These are phyloP conservation scores for Pandemis cinnamomeana DNA, from an alignment of 2,888 invertebrate species.

Conservation along the genomic window DNA sequence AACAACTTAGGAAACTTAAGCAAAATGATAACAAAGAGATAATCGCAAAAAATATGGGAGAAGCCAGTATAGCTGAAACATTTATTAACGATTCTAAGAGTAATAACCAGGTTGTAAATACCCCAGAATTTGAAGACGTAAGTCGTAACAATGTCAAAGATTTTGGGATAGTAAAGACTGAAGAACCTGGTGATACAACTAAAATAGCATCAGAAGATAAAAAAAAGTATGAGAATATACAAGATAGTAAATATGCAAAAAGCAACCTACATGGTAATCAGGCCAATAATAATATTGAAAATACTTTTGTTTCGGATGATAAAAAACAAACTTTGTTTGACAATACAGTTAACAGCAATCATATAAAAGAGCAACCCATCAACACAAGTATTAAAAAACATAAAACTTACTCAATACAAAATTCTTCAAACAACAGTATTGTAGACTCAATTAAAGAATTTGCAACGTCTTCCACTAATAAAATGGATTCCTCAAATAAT, in stretches of 20 bases:
- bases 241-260: not conserved
- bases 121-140: not conserved
- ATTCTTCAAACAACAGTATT: not conserved
- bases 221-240: not conserved
- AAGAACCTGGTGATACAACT: not conserved
- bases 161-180: not conserved
- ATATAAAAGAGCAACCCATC: not conserved
- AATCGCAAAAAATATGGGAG: not conserved
- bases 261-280: too few relatives aligned
- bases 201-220: not conserved
- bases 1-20: not conserved
- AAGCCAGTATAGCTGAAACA: not conserved
- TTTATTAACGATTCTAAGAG: not conserved
- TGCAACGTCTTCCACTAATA: conserved; percentile 17
- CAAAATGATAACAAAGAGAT: not conserved
- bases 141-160: not conserved
- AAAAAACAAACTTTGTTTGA: not conserved
- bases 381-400: not conserved
- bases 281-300: not conserved
- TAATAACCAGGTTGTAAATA: not conserved
- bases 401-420: not conserved
- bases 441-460: conserved; percentile 18
- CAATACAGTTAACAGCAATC: not conserved
- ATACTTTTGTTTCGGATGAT: not conserved
- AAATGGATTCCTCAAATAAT: not conserved